Base-by-base conservation (phyloP, 1,140 invertebrate species). In the Maniola jurtina region DNA sequence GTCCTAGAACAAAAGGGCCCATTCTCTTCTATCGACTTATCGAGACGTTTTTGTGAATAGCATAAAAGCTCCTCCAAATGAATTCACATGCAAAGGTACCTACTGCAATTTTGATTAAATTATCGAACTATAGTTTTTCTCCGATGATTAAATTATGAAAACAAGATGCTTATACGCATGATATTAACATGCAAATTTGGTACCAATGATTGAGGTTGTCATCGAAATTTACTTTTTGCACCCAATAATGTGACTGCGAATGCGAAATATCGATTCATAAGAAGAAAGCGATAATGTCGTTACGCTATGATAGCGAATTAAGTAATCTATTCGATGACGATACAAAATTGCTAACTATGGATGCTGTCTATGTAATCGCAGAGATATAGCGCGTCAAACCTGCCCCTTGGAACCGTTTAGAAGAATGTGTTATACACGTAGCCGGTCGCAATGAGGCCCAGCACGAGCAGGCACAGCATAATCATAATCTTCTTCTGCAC, bases 401-500 rank as follows among this genome's bases (percentile, higher is more conserved):
- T 91, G 81, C 78, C 81, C 83, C 81, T 62, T 71, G 77, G 70
- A 74, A 74, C 64, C 77, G 78, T 80, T 86, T 88, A 90, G 85
- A 86, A 87, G 86, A 90, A 88, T 72, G 80, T 89, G 83, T 76
- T 88, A 89, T 90, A 88, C 77, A 96, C 93, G 91, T 95, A 95
- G 87, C 93, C 93, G 80, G 92, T 94, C 84, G 96, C 93, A 80
- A 94, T 94, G 71, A 94, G 94, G 70, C 93, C 94, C 81, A 96
- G 90, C 82, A 97, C 94, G 79, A 96, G 93, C 86, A 98, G 93
- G 92, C 97, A 98, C 88, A 98, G 95, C 93, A 98, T 94, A 92
- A 98, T 98, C 95, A 98, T 97, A 87, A 98, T 98, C 94, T 98
- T 98, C 96, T 98, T 98, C 97, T 98, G 95, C 93, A 95, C 94